Percentiles rank a stretch among this genome's conserved stretches.
Evolutionary conservation across 23 tunicate species (phyloP).

Genomic region (Ciona savignyi): DNA sequence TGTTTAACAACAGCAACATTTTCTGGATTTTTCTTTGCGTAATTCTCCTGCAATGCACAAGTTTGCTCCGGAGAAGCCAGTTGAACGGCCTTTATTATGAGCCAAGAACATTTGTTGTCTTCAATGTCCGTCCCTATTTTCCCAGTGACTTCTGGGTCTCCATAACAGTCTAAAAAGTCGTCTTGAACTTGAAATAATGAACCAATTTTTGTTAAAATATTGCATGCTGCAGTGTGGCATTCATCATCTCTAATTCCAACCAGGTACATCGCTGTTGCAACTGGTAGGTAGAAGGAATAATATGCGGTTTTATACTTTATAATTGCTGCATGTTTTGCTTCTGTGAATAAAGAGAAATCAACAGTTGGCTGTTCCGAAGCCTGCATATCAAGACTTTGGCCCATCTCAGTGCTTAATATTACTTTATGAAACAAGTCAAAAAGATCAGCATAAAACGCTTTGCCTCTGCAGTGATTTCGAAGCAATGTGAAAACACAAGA

Average conservation of each 20-base stretch:
- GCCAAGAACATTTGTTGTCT: constrained; percentile 91
- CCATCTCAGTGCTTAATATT: constrained; percentile 63
- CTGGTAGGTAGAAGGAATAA: constrained; percentile 94
- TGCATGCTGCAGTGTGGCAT: constrained; percentile 22
- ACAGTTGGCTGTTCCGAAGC: constrained; percentile 82
- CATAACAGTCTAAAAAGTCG: constrained; percentile 80
- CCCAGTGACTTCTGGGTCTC: constrained; percentile 88
- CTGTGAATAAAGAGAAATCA: constrained; percentile 54
- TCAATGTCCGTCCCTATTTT: constrained; percentile 98
- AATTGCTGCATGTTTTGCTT: constrained; percentile 45
- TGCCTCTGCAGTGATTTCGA: constrained; percentile 17
- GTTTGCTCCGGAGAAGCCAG: constrained; percentile 23
- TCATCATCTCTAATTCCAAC: constrained; percentile 39
- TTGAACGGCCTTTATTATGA: constrained; percentile 68
- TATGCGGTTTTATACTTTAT: constrained; percentile 85
- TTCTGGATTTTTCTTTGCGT: constrained; percentile 58
- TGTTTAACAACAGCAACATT: constrained; percentile 30
- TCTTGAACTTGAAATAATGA: constrained; percentile 83
- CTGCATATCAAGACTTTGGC: constrained; percentile 92
- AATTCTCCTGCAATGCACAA: constrained; percentile 28
- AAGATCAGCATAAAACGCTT: constrained; percentile 56
- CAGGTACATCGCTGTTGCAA: constrained; percentile 66
- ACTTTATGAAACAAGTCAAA: constrained; percentile 69
- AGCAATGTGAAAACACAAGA: constrained; percentile 57
- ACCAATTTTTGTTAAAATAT: constrained; percentile 62